phyloP scores from a whole-genome alignment of 2,888 invertebrate genomes.

The Loripinus fragilis region DNA sequence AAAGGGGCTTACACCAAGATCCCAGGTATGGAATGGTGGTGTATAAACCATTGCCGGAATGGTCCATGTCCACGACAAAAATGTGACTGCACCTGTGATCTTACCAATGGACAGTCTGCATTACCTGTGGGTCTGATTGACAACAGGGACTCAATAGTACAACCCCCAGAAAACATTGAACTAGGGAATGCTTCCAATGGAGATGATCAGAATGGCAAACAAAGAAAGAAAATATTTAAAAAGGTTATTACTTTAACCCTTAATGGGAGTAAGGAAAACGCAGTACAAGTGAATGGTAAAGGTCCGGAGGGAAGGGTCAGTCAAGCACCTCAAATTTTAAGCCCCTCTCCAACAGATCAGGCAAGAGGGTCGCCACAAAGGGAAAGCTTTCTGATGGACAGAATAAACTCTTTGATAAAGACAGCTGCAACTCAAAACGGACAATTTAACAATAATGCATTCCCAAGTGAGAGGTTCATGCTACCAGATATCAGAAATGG shows the following conservation, averaged over 20 bases:
- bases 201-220: background rate
- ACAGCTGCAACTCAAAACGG: too few species aligned
- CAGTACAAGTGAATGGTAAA: background rate
- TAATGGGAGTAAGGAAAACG: background rate
- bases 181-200: background rate
- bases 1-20: background rate
- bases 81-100: background rate
- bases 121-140: background rate
- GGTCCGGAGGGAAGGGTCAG: background rate
- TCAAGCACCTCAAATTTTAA: background rate
- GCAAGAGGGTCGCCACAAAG: too few species aligned
- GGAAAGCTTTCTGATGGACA: too few species aligned
- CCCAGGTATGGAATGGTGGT: slow-evolving; percentile 11
- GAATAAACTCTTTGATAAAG: too few species aligned
- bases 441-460: too few species aligned
- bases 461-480: too few species aligned
- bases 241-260: slow-evolving; percentile 1
- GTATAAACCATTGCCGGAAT: background rate
- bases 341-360: too few species aligned
- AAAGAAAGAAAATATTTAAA: slow-evolving; percentile 2
- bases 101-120: background rate
- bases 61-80: background rate
- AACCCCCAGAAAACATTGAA: background rate
- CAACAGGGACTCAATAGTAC: background rate
- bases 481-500: too few species aligned